Conservation (phyloP, 2,888 invertebrate genomes). For the Ariolimax columbianus region DNA sequence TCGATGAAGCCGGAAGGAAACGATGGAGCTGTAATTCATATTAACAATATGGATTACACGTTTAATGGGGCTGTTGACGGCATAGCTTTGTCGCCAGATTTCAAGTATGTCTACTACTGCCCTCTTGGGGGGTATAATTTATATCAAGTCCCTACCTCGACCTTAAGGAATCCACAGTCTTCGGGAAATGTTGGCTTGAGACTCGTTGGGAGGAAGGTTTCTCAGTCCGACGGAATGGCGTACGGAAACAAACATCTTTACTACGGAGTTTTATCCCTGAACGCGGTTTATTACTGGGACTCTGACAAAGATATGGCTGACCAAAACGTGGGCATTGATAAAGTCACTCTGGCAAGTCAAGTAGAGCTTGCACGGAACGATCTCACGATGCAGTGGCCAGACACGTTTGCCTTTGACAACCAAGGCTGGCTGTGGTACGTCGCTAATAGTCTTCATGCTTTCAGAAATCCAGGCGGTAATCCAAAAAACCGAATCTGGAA, state of each 20-base stretch:
- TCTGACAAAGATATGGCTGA: constrained; percentile 55
- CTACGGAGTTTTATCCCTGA: constrained; percentile 60
- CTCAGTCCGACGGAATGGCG: constrained; percentile 63
- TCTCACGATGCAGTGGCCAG: constrained; percentile 65
- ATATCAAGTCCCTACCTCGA: constrained; percentile 61
- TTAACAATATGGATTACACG: constrained; percentile 51
- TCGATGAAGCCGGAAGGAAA: constrained; percentile 58
- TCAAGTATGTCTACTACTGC: constrained; percentile 66
- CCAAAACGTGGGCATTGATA: constrained; percentile 56
- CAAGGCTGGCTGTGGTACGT: constrained; percentile 67
- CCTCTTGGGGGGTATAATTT: constrained; percentile 61
- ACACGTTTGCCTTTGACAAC: constrained; percentile 62
- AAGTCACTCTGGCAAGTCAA: constrained; percentile 56
- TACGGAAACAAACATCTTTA: constrained; percentile 63
- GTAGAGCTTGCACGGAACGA: constrained; percentile 48
- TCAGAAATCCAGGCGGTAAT: constrained; percentile 11
- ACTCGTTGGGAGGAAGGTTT: constrained; percentile 61
- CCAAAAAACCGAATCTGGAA: constrained; percentile 55
- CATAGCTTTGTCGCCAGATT: constrained; percentile 68
- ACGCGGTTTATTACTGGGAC: constrained; percentile 65
- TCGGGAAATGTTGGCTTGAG: constrained; percentile 48
- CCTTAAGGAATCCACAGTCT: constrained; percentile 55
- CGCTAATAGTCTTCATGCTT: constrained; percentile 62
- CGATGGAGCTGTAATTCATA: constrained; percentile 54
- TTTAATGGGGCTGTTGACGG: constrained; percentile 62